Base-by-base conservation (phyloP, 2,797 vertebrate species). In the Lates japonicus region DNA sequence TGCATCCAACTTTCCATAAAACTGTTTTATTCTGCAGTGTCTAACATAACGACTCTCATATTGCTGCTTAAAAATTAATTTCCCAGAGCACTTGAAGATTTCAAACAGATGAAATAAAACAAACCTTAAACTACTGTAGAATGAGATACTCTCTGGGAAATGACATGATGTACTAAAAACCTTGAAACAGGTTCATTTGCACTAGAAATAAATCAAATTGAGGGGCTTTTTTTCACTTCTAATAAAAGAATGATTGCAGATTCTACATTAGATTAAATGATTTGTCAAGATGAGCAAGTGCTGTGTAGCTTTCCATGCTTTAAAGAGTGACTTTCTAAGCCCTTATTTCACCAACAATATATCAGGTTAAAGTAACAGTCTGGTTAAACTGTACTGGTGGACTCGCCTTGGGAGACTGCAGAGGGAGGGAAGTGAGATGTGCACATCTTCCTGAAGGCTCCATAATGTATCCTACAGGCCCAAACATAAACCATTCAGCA, bases 381-480 rank as follows among this genome's bases (percentile, higher is more conserved):
- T 79, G 76, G 39, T 76, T 60, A 9, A 12, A 54, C 52, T 59
- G 63, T 71, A 70, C 52, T 10, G n/a, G 29, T 41, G 57, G 37
- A 73, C 44, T 14, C 16, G 14, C 80, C 80, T 41, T 57, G 64
- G 79, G 76, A 84, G 33, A 74, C 71, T 59, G 66, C 58, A 46
- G 63, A 65, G 63, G 77, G 74, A 76, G 63, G 77, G 74, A 76
- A 71, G 73, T 75, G 86, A 75, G 75, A 51, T 51, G 62, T 78
- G 65, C 62, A 74, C 39, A 14, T 86, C 78, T 70, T 86, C 86
- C 77, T 82, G 80, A 64, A 63, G 61, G 67, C 68, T 87, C 71
- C 58, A 51, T 88, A 87, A 91, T 83, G 81, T 62, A 75, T 90
- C 84, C 78, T 78, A 78, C 80, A 88, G 82, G 58, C 75, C 71